Evolutionary conservation across 2,888 invertebrate species (phyloP).

Genomic region (Conchocele bisecta): DNA sequence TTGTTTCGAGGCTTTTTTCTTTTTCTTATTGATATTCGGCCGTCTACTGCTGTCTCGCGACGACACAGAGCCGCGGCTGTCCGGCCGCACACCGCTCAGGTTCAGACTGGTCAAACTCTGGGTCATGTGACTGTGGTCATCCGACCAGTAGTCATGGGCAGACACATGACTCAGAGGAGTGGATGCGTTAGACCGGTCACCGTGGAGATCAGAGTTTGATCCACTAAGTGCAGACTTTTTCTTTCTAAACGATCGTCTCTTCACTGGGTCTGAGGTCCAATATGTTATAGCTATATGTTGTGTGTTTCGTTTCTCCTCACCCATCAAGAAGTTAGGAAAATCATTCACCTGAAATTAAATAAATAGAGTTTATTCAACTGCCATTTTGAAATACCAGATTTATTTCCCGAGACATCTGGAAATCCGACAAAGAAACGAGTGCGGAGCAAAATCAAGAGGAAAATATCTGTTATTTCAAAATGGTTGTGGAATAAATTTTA

Average conservation of each 20-base stretch:
- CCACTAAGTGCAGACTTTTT: constrained; percentile 62
- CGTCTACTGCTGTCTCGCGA: constrained; percentile 53
- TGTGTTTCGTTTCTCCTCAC: constrained; percentile 78
- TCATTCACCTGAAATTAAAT: constrained; percentile 77
- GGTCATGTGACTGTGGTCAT: constrained; percentile 70
- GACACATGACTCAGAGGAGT: constrained; percentile 71
- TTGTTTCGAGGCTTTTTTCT: constrained; percentile 60
- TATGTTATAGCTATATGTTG: constrained; percentile 79
- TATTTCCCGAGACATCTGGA: no score
- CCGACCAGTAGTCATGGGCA: constrained; percentile 67
- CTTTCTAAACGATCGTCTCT: constrained; percentile 61
- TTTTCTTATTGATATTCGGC: constrained; percentile 60
- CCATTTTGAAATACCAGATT: no score
- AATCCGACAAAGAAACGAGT: no score
- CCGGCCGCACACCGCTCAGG: constrained; percentile 56
- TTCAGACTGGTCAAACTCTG: constrained; percentile 60
- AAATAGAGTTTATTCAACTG: no score
- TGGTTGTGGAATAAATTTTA: no score
- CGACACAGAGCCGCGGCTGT: constrained; percentile 67
- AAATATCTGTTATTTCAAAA: no score
- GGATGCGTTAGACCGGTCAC: constrained; percentile 70
- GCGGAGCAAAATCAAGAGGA: no score
- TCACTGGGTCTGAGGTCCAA: constrained; percentile 66
- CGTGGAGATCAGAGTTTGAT: constrained; percentile 61
- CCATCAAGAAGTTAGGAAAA: constrained; percentile 79